Base-by-base conservation (phyloP, 2,113 vertebrate genomes). In the Seriola quinqueradiata region DNA sequence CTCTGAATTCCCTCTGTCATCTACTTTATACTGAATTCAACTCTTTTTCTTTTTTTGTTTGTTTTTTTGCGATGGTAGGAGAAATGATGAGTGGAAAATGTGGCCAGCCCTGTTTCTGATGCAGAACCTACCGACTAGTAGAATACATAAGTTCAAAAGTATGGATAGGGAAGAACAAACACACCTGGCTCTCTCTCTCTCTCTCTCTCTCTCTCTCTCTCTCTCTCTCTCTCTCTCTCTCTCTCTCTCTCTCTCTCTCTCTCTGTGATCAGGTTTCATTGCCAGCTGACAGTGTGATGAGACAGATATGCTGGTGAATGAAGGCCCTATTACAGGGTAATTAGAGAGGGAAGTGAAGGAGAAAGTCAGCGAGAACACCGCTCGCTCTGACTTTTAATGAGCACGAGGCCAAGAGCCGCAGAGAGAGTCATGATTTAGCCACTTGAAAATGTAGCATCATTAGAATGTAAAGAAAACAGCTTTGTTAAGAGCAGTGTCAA, bases 351-450 rank as follows among this genome's bases (percentile, higher is more conserved):
- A 77, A 65, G 59, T 65, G 23, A 63, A 75, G 44, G 44, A 67
- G 68, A 72, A 81, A 81, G 66, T 77, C 40, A 58, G 63, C 75
- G 8, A 50, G 34, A 66, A 69, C 11, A 61, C 17, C 1, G 8
- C 50, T 76, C 55, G n/a, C 1, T 63, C 44, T 77, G 81, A 79
- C 48, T 81, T 74, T 82, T 58, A 85, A 82, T 87, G 69, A 85
- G 79, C 16, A 23, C 9, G 5, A 11, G 28, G 28, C 1, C 60
- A 16, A 54, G 52, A 59, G 16, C 50, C 2, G 9, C n/a, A 13
- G 59, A 54, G 14, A 19, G 66, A 70, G 58, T 46, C 65, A 28
- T 19, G 1, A 68, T 75, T 66, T 40, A 57, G 28, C 79, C 32
- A 44, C 40, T 11, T 46, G 11, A 69, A 61, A 42, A 80, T 28